Evolutionary conservation across 1,140 invertebrate genomes (phyloP).

Genomic region (Hydropsyche tenuis): DNA sequence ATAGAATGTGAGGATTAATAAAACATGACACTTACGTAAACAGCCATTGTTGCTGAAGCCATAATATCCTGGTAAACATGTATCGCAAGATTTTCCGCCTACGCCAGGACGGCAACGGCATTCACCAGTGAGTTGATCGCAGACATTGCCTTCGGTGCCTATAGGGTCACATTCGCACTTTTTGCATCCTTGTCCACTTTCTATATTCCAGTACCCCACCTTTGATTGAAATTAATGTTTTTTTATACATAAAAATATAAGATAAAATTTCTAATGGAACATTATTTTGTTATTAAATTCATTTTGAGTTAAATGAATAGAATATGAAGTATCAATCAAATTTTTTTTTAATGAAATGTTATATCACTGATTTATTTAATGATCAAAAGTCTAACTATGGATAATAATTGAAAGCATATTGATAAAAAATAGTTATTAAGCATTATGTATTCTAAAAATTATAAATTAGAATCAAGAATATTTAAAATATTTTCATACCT

Average conservation of each 20-base stretch:
- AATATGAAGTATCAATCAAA: no score
- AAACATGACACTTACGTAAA: constrained; percentile 58
- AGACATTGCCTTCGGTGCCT: constrained; percentile 73
- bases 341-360: no score
- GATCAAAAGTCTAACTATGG: no score
- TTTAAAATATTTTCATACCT: no score
- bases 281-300: no score
- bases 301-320: no score
- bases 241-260: no score
- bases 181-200: constrained; percentile 69
- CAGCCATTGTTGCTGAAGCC: constrained; percentile 85
- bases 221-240: constrained; percentile 53
- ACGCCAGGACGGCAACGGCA: constrained; percentile 88
- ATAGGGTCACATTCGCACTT: constrained; percentile 75
- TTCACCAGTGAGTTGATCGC: constrained; percentile 78
- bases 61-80: constrained; percentile 80
- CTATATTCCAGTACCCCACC: constrained; percentile 79
- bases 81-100: constrained; percentile 79
- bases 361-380: no score
- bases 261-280: no score
- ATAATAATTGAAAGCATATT: background rate
- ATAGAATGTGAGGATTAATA: constrained; percentile 3
- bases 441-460: no score
- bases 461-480: no score
- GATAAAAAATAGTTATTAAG: no score